Evolutionary conservation across 2,888 invertebrate genomes (phyloP), one percentile per base, ranked within the genome.

Genomic region (Papilio protenor): DNA sequence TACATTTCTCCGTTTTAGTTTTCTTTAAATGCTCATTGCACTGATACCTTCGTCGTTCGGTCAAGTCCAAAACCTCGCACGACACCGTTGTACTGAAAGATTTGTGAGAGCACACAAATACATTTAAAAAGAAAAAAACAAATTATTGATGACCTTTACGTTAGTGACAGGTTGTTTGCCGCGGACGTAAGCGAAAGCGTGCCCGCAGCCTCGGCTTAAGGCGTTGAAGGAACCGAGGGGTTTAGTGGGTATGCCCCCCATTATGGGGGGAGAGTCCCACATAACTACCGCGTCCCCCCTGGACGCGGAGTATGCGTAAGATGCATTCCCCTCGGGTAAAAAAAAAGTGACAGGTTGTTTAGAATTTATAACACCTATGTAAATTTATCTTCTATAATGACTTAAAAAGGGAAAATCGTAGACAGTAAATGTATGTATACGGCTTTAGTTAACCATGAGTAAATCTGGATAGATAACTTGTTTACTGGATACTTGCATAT

Each of bases 61-160:
- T 94, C 76, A 94, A 84, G 82, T 94, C 93, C 79, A 94, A 84
- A 70, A 94, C 87, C 83, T 94, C 94, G 80, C 94, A 94, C 0
- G 93, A 88, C 10, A 94, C 88, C 16, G 91, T 90, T 23, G 92
- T 92, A 57, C 94, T 94, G 83, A 40, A 77, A 81, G 77, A 72
- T 61, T 27, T 40, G 10, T 64, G 6, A 66, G 11, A 59, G n/a
- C 11, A 59, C 57, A 59, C 2, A 21, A 57, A 57, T 23, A 21
- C 59, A 59, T 23, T 8, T n/a, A 18, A 55, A 55, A n/a, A 55
- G 55, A 21, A 55, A 21, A 49, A n/a, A 55, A 27, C 27, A 2
- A 27, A 55, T 18, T 55, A 16, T 52, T 52, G 52, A 52, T 18
- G 4, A 52, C 1, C 16, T 4, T 5, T 49, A 2, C 4, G 6